These are phyloP conservation scores for Sinopyrophorus schimmeli DNA, from an alignment of 2,888 invertebrate genomes.

Conservation along the genomic window DNA sequence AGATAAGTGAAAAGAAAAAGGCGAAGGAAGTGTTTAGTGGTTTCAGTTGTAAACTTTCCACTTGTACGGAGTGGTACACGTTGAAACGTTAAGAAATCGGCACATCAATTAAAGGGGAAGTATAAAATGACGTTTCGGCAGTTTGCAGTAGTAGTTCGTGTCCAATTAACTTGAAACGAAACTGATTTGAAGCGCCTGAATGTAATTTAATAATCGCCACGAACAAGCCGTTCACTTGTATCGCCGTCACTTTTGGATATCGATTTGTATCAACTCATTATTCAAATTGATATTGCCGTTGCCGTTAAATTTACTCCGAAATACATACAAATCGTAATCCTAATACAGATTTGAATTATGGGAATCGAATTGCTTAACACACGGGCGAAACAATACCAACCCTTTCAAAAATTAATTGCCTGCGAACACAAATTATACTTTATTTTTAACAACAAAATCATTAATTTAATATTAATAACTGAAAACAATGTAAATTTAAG, in stretches of 20 bases:
- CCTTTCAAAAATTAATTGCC: too few species aligned
- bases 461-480: too few species aligned
- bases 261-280: conserved; percentile 40
- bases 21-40: conserved; percentile 10
- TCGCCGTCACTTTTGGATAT: conserved; percentile 30
- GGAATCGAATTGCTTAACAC: neutral
- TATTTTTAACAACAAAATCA: too few species aligned
- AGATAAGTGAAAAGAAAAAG: neutral
- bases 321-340: conserved; percentile 25
- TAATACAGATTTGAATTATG: too few species aligned
- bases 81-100: conserved; percentile 21
- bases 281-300: conserved; percentile 41
- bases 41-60: conserved; percentile 11
- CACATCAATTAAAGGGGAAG: conserved; percentile 28
- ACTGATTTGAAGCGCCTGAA: conserved; percentile 33
- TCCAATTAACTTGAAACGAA: conserved; percentile 34
- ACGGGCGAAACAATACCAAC: too few species aligned
- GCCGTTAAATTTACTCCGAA: conserved; percentile 36
- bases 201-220: conserved; percentile 35
- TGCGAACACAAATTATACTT: too few species aligned
- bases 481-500: too few species aligned
- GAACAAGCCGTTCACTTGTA: conserved; percentile 34
- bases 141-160: conserved; percentile 35
- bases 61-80: conserved; percentile 24
- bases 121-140: conserved; percentile 32